These are phyloP conservation scores for Plemyria rubiginata DNA, from an alignment of 2,888 invertebrate species.

Conservation along the genomic window DNA sequence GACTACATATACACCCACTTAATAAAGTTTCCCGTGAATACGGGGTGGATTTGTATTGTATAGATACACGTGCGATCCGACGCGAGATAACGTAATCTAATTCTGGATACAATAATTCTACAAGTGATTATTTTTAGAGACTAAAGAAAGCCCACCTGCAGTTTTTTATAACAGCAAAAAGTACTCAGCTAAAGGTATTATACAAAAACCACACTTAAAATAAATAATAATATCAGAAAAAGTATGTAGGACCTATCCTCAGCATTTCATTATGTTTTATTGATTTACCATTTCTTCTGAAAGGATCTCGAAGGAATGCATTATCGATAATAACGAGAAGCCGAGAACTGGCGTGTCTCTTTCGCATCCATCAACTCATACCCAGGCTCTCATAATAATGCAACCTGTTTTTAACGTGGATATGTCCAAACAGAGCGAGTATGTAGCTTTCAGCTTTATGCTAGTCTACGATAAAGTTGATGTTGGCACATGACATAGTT, in stretches of 20 bases:
- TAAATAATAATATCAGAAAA: no score
- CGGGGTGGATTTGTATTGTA: background rate
- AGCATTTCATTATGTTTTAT: constrained; percentile 17
- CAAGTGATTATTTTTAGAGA: background rate
- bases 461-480: no score
- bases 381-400: constrained; percentile 14
- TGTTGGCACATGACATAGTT: no score
- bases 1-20: no score
- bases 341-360: constrained; percentile 18
- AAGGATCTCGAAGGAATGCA: constrained; percentile 25
- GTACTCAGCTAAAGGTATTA: no score
- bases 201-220: no score
- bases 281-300: constrained; percentile 10
- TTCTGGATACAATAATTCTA: background rate
- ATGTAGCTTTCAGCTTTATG: background rate
- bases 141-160: no score
- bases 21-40: background rate
- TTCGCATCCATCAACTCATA: constrained; percentile 23
- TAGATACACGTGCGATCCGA: background rate
- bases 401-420: constrained; percentile 59
- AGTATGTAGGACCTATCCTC: constrained; percentile 1
- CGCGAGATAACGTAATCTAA: background rate
- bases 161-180: no score
- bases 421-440: background rate
- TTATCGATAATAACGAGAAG: constrained; percentile 32